These are phyloP conservation scores for Baccha elongata DNA, from an alignment of 2,888 invertebrate genomes.

Conservation along the genomic window DNA sequence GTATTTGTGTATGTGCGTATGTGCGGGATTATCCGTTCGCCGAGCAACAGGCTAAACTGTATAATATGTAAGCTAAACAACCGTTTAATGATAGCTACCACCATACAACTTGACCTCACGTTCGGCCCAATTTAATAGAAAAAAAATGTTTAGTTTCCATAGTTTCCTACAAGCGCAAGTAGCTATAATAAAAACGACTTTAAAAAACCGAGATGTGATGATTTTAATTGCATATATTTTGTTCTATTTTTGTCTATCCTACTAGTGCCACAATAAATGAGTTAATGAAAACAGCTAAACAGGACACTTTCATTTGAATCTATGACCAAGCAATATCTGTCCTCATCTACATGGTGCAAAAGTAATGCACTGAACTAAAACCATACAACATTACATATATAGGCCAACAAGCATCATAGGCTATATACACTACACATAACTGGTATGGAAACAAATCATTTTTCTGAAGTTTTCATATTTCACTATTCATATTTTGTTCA, in stretches of 20 bases:
- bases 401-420: conserved; percentile 38
- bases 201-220: too few relatives aligned
- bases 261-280: conserved; percentile 14
- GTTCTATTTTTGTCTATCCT: conserved; percentile 2
- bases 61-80: too few relatives aligned
- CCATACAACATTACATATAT: conserved; percentile 40
- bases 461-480: conserved; percentile 61
- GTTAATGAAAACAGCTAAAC: conserved; percentile 28
- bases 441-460: conserved; percentile 54
- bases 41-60: too few relatives aligned
- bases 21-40: too few relatives aligned
- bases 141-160: too few relatives aligned
- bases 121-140: too few relatives aligned
- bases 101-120: too few relatives aligned
- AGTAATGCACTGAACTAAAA: conserved; percentile 27
- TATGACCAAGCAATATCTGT: conserved; percentile 23
- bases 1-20: too few relatives aligned
- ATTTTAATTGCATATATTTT: conserved; percentile 13
- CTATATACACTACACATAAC: background rate
- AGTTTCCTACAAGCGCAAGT: too few relatives aligned
- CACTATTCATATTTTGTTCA: conserved; percentile 57
- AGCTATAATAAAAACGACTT: too few relatives aligned
- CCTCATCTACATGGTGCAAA: conserved; percentile 2
- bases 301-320: conserved; percentile 23
- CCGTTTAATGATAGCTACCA: too few relatives aligned